These are phyloP conservation scores for Muraenolepis orangiensis DNA, from an alignment of 2,797 vertebrate genomes.

Conservation along the genomic window DNA sequence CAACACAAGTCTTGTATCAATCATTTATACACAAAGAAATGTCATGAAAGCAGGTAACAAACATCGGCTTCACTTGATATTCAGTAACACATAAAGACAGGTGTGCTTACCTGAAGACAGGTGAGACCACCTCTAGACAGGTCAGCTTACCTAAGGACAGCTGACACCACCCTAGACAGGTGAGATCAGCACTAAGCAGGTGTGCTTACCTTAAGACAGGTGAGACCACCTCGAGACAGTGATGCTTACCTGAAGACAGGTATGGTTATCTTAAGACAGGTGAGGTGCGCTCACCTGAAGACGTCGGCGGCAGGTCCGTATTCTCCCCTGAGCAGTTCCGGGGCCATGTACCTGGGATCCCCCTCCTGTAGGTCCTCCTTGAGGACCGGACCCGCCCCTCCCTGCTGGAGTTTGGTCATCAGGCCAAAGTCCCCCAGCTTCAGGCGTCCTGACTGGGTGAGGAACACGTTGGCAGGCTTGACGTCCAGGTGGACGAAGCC, in stretches of 20 bases:
- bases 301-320: slow-evolving; percentile 84
- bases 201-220: background rate
- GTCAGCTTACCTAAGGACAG: no score
- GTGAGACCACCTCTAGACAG: background rate
- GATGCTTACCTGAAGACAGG: no score
- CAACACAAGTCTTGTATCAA: background rate
- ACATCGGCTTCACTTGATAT: background rate
- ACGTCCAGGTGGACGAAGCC: slow-evolving; percentile 86
- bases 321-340: slow-evolving; percentile 81
- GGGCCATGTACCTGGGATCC: slow-evolving; percentile 90
- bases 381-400: background rate
- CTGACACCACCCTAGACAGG: no score
- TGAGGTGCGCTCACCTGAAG: slow-evolving; percentile 81
- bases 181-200: no score
- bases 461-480: slow-evolving; percentile 88
- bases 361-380: slow-evolving; percentile 82
- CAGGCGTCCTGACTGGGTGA: slow-evolving; percentile 79
- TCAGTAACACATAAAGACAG: background rate
- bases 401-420: slow-evolving; percentile 69
- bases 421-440: slow-evolving; percentile 90
- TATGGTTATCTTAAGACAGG: no score
- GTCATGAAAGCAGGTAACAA: background rate
- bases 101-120: background rate
- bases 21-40: background rate
- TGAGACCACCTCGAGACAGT: background rate